phyloP scores from a whole-genome alignment of 2,797 vertebrate species.

The Semotilus atromaculatus region DNA sequence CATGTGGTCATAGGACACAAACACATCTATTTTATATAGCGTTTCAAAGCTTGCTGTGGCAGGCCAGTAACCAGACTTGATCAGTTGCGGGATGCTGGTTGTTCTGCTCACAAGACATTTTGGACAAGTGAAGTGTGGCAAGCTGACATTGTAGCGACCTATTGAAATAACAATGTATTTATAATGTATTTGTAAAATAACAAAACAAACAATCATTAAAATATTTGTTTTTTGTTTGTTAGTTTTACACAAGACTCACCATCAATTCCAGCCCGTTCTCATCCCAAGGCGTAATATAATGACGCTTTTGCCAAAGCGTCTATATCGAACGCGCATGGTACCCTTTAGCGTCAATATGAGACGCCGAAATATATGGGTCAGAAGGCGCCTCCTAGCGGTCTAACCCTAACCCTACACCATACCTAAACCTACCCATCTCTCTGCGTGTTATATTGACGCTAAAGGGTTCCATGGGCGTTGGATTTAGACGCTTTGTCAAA shows the following conservation, averaged over 20 bases:
- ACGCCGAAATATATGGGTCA: too few relatives aligned
- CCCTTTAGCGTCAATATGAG: too few relatives aligned
- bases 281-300: too few relatives aligned
- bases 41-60: neutral
- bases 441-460: too few relatives aligned
- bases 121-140: neutral
- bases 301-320: too few relatives aligned
- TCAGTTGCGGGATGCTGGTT: neutral
- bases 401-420: too few relatives aligned
- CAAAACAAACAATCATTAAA: neutral
- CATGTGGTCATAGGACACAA: neutral
- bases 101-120: neutral
- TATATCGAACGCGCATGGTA: too few relatives aligned
- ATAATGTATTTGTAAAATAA: neutral
- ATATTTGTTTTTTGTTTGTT: neutral
- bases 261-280: too few relatives aligned
- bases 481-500: too few relatives aligned
- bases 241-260: neutral
- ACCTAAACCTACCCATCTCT: too few relatives aligned
- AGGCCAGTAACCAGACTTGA: conserved; percentile 2
- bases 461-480: too few relatives aligned
- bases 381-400: too few relatives aligned
- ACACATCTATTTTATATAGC: neutral
- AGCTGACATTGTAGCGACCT: neutral
- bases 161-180: neutral